A percentile compares a stretch with the other conserved stretches of the same genome.
phyloP scores from a whole-genome alignment of 2,113 vertebrate species.

The Heliornis fulica region DNA sequence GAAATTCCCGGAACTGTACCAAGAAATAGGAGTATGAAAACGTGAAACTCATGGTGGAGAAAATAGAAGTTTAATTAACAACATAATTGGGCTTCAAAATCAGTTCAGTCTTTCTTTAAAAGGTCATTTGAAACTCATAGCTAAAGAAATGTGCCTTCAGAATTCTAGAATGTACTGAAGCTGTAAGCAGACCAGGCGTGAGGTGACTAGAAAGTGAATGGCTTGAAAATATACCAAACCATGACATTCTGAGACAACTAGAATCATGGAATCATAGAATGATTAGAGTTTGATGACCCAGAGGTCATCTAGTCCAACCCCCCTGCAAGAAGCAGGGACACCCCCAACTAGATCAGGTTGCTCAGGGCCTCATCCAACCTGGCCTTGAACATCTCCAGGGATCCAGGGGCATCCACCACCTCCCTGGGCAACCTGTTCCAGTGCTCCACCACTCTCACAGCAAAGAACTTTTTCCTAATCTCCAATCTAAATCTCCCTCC shows the following conservation, averaged over 20 bases:
- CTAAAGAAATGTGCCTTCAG: background rate
- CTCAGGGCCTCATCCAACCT: no score
- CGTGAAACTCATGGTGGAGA: background rate
- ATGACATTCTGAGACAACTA: background rate
- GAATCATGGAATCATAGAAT: no score
- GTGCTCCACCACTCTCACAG: no score
- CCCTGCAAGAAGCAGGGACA: no score
- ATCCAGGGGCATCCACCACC: no score
- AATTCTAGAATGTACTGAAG: background rate
- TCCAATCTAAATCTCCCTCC: no score
- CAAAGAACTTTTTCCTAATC: no score
- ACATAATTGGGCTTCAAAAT: slow-evolving; percentile 18
- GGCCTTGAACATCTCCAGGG: no score
- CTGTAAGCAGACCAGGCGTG: background rate
- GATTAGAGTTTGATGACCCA: no score
- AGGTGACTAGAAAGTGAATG: background rate
- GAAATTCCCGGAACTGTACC: background rate
- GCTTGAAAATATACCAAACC: background rate
- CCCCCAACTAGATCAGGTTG: no score
- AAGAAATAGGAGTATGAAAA: background rate
- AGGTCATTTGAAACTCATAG: background rate
- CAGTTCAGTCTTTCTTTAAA: slow-evolving; percentile 17
- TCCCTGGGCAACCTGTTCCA: no score
- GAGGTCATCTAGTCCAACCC: no score
- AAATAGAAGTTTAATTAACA: slow-evolving; percentile 43